Evolutionary conservation across 1,140 invertebrate genomes (phyloP), one percentile per base, ranked within the genome.

Genomic region (Sarcophaga peregrina): DNA sequence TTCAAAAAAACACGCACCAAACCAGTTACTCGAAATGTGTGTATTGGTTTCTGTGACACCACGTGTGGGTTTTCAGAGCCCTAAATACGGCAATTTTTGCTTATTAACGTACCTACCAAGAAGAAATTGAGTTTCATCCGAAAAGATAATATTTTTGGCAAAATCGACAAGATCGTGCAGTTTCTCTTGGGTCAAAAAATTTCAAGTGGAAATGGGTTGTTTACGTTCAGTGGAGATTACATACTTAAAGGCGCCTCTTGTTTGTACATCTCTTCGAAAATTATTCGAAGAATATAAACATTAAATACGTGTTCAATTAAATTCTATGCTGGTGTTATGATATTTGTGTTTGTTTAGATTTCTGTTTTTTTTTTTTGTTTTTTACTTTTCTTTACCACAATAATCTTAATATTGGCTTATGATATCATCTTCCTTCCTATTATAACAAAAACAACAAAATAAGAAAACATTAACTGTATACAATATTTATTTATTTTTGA

Each of bases 331-430:
- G n/a, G 54, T 58, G n/a, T 6, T 58, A 58, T 58, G n/a, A 13
- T 58, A 58, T 58, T 58, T 37, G 25, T 37, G 25, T 37, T 37
- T 58, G 11, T 58, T 58, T 58, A 37, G 25, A 10, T 68, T 20
- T 68, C 8, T 68, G 62, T 68, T 20, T 7, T 68, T 68, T 8
- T 68, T 50, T 15, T 58, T 58, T 58, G 11, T 58, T 58, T 58
- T 58, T 58, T 58, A 15, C n/a, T 13, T 13, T 58, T 58, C n/a
- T 58, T 58, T 58, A n/a, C n/a, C 54, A 58, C 13, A 58, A 58
- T 58, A 58, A 58, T 68, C 62, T 68, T 68, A 25, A 68, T 68
- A 68, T 68, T 68, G 62, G 62, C 62, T 68, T 20, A 68, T 68
- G 62, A 68, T 15, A 68, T 68, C 62, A 68, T 68, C 62, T 68